These are phyloP conservation scores for Mactromeris polynyma DNA, from an alignment of 2,888 invertebrate species.

Conservation along the genomic window DNA sequence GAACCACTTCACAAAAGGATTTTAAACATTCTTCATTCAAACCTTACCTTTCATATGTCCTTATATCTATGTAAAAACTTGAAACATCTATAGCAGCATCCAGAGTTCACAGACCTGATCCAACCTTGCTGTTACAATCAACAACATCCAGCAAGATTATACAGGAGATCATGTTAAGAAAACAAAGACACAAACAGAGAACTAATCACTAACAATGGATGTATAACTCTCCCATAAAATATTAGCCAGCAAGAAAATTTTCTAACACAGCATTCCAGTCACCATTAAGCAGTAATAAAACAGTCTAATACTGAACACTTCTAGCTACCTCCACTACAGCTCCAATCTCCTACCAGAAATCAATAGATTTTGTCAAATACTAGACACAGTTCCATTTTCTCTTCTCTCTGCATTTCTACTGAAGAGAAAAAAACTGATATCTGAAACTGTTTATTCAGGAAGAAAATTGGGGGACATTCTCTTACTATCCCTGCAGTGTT, in stretches of 20 bases:
- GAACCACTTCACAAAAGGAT: background rate
- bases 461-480: background rate
- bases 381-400: slow-evolving; percentile 29
- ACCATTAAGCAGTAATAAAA: slow-evolving; percentile 23
- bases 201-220: background rate
- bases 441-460: background rate
- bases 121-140: background rate
- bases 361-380: slow-evolving; percentile 43
- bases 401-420: background rate
- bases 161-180: background rate
- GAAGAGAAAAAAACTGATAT: slow-evolving; percentile 8
- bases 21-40: background rate
- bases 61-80: background rate
- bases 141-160: background rate
- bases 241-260: background rate
- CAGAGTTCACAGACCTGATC: background rate
- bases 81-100: background rate
- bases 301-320: background rate
- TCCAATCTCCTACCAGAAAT: slow-evolving; percentile 25
- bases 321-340: background rate
- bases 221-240: background rate
- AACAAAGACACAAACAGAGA: background rate
- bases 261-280: slow-evolving; percentile 17
- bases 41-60: background rate
- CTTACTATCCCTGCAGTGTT: background rate